Evolutionary conservation across 2,113 vertebrate genomes (phyloP).

Genomic region (Smithornis capensis): DNA sequence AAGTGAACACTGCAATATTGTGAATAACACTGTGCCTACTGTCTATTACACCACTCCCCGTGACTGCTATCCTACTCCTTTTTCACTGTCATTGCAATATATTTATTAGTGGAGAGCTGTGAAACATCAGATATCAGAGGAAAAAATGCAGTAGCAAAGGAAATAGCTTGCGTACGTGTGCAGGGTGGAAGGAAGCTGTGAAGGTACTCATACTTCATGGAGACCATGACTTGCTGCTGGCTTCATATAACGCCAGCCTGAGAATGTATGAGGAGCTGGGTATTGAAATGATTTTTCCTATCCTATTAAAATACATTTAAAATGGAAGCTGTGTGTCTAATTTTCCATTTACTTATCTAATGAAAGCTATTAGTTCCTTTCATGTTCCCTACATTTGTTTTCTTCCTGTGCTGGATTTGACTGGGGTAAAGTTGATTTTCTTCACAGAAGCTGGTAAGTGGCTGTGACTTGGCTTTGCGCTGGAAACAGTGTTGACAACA

Average conservation of each 20-base stretch:
- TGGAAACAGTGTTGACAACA: neutral
- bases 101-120: neutral
- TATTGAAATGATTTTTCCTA: neutral
- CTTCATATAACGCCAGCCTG: neutral
- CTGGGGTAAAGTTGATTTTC: neutral
- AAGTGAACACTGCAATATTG: conserved; percentile 13
- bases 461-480: neutral
- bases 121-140: conserved; percentile 10
- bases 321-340: neutral
- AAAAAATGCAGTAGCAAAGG: neutral
- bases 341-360: neutral
- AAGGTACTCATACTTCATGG: neutral
- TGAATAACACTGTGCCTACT: conserved; percentile 40
- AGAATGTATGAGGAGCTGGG: neutral
- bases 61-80: neutral
- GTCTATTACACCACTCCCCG: conserved; percentile 15
- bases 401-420: neutral
- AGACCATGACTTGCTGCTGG: neutral
- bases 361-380: neutral
- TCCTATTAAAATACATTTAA: neutral
- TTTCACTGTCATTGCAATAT: neutral
- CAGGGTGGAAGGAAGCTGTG: neutral
- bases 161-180: neutral
- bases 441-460: neutral
- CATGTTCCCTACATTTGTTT: neutral